These are phyloP conservation scores for Hyposoter didymator DNA, from an alignment of 2,888 invertebrate genomes.

Conservation along the genomic window DNA sequence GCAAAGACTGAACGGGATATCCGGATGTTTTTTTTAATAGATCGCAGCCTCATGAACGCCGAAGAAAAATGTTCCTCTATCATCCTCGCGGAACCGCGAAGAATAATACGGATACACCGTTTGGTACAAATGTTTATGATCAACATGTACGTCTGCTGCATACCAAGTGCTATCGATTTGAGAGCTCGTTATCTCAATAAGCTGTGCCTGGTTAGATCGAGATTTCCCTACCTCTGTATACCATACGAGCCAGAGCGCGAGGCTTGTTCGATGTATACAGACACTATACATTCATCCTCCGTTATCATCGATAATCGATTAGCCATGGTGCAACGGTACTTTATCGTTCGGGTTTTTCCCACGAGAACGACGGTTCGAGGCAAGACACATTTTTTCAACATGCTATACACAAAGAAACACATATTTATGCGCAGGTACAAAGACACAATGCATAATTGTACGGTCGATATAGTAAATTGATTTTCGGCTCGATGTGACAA, in stretches of 20 bases:
- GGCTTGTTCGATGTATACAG: background rate
- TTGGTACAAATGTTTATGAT: background rate
- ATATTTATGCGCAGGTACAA: background rate
- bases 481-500: background rate
- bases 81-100: background rate
- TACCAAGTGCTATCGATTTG: slow-evolving; percentile 7
- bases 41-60: background rate
- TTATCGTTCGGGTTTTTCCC: slow-evolving; percentile 15
- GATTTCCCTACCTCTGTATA: background rate
- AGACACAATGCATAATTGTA: background rate
- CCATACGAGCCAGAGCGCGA: background rate
- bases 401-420: background rate
- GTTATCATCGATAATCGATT: slow-evolving; percentile 38
- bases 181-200: slow-evolving; percentile 27
- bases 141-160: background rate
- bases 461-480: background rate
- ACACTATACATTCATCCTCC: slow-evolving; percentile 3
- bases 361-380: slow-evolving; percentile 2
- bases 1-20: background rate
- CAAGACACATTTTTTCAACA: background rate
- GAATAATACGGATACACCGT: background rate
- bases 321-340: background rate
- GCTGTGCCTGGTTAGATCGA: slow-evolving; percentile 18
- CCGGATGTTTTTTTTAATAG: background rate
- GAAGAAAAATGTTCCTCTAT: background rate